phyloP scores from a whole-genome alignment of 2,888 invertebrate species.

The Eupeodes luniger region DNA sequence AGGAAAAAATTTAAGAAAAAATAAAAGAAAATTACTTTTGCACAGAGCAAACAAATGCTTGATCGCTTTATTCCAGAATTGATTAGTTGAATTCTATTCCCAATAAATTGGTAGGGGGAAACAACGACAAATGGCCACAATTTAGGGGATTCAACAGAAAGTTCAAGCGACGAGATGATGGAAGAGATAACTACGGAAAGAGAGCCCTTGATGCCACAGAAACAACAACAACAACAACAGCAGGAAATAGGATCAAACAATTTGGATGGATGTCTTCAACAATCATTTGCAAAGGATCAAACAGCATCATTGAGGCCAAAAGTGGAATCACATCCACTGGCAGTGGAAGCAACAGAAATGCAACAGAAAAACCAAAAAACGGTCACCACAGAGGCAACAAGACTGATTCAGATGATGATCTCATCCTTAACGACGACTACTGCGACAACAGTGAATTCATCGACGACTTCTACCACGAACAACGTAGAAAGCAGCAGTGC shows the following conservation, averaged over 20 bases:
- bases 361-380: slow-evolving; percentile 19
- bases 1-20: slow-evolving; percentile 46
- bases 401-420: slow-evolving; percentile 78
- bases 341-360: slow-evolving; percentile 4
- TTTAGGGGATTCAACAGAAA: slow-evolving; percentile 84
- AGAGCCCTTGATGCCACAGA: slow-evolving; percentile 18
- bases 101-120: slow-evolving; percentile 85
- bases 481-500: slow-evolving; percentile 86
- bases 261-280: slow-evolving; percentile 67
- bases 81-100: slow-evolving; percentile 85
- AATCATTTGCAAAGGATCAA: slow-evolving; percentile 44
- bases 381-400: slow-evolving; percentile 67
- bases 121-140: slow-evolving; percentile 85
- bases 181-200: slow-evolving; percentile 74
- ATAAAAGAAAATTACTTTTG: slow-evolving; percentile 31
- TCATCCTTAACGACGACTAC: slow-evolving; percentile 83
- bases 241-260: slow-evolving; percentile 54
- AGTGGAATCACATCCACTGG: slow-evolving; percentile 43
- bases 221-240: slow-evolving; percentile 37
- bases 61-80: slow-evolving; percentile 78
- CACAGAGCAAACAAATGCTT: slow-evolving; percentile 64
- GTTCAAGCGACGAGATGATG: slow-evolving; percentile 82
- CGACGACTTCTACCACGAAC: slow-evolving; percentile 86
- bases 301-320: slow-evolving; percentile 56
- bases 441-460: slow-evolving; percentile 85